Conservation (phyloP, 2,113 vertebrate species). For the Guaruba guarouba region DNA sequence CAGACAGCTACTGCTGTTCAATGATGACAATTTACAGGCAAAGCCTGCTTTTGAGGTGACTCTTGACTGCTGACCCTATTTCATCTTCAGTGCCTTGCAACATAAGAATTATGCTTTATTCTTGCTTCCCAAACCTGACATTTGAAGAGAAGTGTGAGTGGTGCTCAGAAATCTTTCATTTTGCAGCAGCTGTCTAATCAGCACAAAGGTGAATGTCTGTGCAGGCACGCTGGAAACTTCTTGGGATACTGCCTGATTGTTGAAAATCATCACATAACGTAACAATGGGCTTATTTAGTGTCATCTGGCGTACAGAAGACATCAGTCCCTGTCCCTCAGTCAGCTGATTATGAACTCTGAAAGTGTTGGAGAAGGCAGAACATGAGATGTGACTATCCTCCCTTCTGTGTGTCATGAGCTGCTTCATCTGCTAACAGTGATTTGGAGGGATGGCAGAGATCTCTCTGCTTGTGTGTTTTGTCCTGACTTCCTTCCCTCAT, state of each 20-base stretch:
- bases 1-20: not conserved
- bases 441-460: not conserved
- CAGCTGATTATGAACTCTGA: not conserved
- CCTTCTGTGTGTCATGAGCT: rapidly evolving
- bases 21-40: rapidly evolving
- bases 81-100: not conserved
- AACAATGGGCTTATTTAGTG: not conserved
- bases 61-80: not conserved
- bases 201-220: not conserved
- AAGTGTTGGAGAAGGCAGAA: not conserved
- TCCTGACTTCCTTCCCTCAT: not conserved
- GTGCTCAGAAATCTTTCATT: not conserved
- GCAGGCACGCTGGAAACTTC: not conserved
- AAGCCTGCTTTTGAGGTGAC: not conserved
- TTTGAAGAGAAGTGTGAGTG: not conserved
- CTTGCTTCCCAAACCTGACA: not conserved
- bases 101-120: not conserved
- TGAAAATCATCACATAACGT: rapidly evolving
- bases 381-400: not conserved
- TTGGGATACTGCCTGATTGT: not conserved
- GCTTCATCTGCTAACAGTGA: rapidly evolving
- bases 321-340: not conserved
- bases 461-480: not conserved
- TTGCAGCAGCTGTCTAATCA: not conserved
- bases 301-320: not conserved